Evolutionary conservation across 2,888 invertebrate genomes (phyloP), one percentile per base, ranked within the genome.

Genomic region (Machimus rusticus): DNA sequence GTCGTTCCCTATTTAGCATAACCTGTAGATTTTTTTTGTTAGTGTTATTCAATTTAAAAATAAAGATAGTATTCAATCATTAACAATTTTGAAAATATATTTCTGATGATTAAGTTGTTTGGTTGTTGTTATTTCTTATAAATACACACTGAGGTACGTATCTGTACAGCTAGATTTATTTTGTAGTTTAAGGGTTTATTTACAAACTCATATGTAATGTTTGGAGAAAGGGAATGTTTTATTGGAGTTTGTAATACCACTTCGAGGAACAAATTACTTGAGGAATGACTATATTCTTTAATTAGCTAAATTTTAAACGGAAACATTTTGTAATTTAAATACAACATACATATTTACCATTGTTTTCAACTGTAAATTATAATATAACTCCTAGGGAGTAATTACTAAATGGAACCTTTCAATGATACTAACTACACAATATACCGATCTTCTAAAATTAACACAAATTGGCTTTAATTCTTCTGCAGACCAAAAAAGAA

Each of bases 1-100:
- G 89, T 87, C 91, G 91, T 90, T 92, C 91, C 91, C 90, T 92
- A 91, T 91, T 91, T 89, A 90, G 90, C 90, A 91, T 91, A 90
- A 92, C 92, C 92, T 92, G 91, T 90, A 89, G 89, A 89, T 89
- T 89, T 84, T 74, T 74, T 37, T 74, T 84, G 84, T 84, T 84
- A 89, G 88, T 88, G 89, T 76, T 86, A 51, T 37, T 88, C 23
- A 39, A 66, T 66, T 66, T 66, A 3, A 66, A 66, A 23, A 66
- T 23, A 23, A 51, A 66, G 28, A 66, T 66, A 66, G 19, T 12
- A 57, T 57, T 57, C 57, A 57, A 57, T 19, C 28, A 66, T 23
- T 66, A 66, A n/a, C 51, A 51, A 66, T 23, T 66, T 66, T 66
- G 66, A 66, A 23, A 66, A 28, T 79, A 23, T 79, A 37, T 74